Evolutionary conservation across 2,113 vertebrate genomes (phyloP).

Genomic region (Ancistrus triradiatus): DNA sequence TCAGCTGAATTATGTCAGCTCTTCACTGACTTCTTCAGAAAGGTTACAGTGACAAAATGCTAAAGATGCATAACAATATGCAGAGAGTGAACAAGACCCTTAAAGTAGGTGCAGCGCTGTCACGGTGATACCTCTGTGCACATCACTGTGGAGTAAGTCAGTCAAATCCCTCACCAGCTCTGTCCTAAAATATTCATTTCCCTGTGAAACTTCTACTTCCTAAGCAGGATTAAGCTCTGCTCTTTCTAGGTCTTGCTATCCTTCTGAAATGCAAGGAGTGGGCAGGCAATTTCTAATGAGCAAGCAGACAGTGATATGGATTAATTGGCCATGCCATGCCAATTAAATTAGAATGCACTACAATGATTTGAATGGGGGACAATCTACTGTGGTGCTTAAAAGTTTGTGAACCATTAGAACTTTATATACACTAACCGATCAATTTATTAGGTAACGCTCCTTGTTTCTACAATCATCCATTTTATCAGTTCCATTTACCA

Average conservation of each 20-base stretch:
- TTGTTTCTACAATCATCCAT: too few species aligned
- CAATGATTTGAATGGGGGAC: slow-evolving; percentile 38
- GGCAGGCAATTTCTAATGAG: not conserved
- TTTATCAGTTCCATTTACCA: too few species aligned
- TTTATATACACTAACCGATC: too few species aligned
- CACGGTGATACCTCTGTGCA: not conserved
- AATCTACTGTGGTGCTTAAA: too few species aligned
- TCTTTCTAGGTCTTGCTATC: not conserved
- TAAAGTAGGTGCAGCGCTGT: not conserved
- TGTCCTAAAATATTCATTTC: slow-evolving; percentile 2
- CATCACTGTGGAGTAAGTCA: not conserved
- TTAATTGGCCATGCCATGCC: slow-evolving; percentile 53
- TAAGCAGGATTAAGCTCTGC: not conserved
- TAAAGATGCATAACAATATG: too few species aligned
- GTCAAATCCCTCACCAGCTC: not conserved
- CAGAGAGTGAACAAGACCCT: not conserved
- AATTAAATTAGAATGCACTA: slow-evolving; percentile 57
- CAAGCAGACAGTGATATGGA: slow-evolving; percentile 48
- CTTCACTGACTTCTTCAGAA: too few species aligned
- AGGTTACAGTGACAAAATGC: too few species aligned
- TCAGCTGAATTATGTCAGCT: too few species aligned
- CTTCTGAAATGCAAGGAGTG: not conserved
- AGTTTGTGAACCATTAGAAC: too few species aligned
- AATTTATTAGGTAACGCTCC: too few species aligned
- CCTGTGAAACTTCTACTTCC: not conserved